Evolutionary conservation across 2,113 vertebrate genomes (phyloP).

Genomic region (Mystacornis crossleyi): DNA sequence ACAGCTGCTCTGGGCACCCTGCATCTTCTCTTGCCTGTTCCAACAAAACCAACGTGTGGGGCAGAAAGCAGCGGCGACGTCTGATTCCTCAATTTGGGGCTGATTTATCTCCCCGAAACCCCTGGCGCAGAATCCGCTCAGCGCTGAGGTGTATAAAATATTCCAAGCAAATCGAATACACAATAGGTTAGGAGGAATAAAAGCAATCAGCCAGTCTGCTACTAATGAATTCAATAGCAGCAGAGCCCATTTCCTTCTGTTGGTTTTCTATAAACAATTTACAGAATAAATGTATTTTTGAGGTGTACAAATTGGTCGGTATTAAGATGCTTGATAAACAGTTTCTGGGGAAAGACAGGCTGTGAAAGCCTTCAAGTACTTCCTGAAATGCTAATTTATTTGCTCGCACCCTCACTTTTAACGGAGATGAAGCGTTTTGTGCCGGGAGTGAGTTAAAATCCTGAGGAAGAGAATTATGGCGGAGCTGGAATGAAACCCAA

Average conservation of each 20-base stretch:
- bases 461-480: background rate
- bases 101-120: background rate
- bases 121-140: fast-evolving
- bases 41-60: background rate
- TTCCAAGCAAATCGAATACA: slow-evolving; percentile 26
- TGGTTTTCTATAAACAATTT: slow-evolving; percentile 71
- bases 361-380: slow-evolving; percentile 43
- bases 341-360: slow-evolving; percentile 45
- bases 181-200: slow-evolving; percentile 39
- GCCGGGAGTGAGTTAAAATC: slow-evolving; percentile 18
- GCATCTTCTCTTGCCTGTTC: background rate
- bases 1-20: background rate
- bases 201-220: slow-evolving; percentile 42
- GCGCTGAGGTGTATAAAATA: background rate
- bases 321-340: slow-evolving; percentile 69
- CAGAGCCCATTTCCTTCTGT: slow-evolving; percentile 63
- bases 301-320: slow-evolving; percentile 52
- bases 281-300: slow-evolving; percentile 61
- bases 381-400: slow-evolving; percentile 3
- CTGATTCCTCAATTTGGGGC: background rate
- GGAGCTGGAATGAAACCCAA: background rate
- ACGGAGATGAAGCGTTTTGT: background rate
- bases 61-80: fast-evolving
- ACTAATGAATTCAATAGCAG: slow-evolving; percentile 68
- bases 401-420: background rate